Evolutionary conservation across 2,113 vertebrate species (phyloP), one percentile per base, ranked within the genome.

Genomic region (Chinchilla lanigera): DNA sequence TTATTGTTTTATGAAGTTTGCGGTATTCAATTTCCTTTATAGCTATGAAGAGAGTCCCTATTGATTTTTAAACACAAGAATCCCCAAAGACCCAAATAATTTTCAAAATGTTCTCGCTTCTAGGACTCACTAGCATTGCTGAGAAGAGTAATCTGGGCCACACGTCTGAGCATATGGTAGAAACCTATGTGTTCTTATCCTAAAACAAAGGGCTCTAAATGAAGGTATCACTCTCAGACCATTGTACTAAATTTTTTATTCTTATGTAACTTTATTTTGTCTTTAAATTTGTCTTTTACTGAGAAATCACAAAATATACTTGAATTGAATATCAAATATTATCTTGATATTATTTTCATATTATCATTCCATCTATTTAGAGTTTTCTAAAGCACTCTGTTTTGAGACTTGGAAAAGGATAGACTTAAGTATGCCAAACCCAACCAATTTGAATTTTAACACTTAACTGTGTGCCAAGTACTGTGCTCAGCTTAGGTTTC

Each of bases 111-210:
- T 61, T 83, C 28, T 24, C 96, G 80, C 73, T 60, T 17, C 78
- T 94, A 98, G 98, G 80, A 58, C 96, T 96, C 2, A 0, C 90
- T 13, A 44, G 92, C 67, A 50, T 28, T 0, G 87, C 98, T 60
- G 47, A 58, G 0, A 93, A 90, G 80, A 56, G 0, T 0, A 89
- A 80, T 38, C 35, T 92, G 6, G 95, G 86, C 41, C 97, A 95
- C 94, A 97, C 93, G 4, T n/a, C 85, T 0, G 98, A 98, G 65
- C 96, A 98, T 6, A 2, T 75, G 1, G 95, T 84, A 82, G 91
- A 93, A 91, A n/a, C 44, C 0, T 1, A 93, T 61, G 0, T 93
- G 97, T 0, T 98, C 97, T 56, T 97, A 98, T 0, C 82, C 0
- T 4, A 65, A 58, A 3, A 95, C 41, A 63, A 0, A 65, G 1